Base-by-base conservation (phyloP, 2,888 invertebrate genomes). In the Hyalella azteca region DNA sequence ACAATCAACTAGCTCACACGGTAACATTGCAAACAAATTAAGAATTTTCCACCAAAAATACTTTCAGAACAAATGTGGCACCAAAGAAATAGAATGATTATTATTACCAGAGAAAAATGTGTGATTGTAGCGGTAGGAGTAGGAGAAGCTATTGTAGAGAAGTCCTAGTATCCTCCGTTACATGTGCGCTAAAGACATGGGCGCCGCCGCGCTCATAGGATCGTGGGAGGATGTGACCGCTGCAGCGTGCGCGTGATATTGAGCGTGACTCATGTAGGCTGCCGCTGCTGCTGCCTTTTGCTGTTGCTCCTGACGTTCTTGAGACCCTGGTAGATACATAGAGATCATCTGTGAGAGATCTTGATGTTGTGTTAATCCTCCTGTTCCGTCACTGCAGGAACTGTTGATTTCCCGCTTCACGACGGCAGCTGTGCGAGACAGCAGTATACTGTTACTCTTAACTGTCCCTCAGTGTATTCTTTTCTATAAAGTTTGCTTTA, bases 181-280 rank as follows among this genome's bases (percentile, higher is more conserved):
- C 83, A 83, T 83, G 60, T 83, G 83, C 78, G 83, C 59, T 75
- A 83, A 78, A 15, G 83, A 78, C 83, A 83, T 83, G 54, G 83
- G 81, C 39, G 83, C 81, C 79, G 83, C 81, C 79, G 83, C 81
- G 77, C 78, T 80, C 83, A 83, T 83, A 66, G 81, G 83, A 45
- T 81, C 83, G 45, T 75, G 75, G 41, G 83, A 80, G 26, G 79
- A 77, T 80, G 80, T 77, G 76, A 80, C 80, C 40, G 78, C 83
- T 15, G 83, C 79, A 15, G 83, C 73, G 50, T 81, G 77, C 45
- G 81, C 81, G 78, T 83, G 83, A 59, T 83, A 83, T 40, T 83
- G 83, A 60, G 83, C 83, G 77, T 83, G 81, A 59, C 79, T 79
- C 83, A 83, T 83, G 75, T 83, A 83, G 41, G 83, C 83, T 13